Base-by-base conservation (phyloP, 2,113 vertebrate genomes). In the Kryptolebias marmoratus region DNA sequence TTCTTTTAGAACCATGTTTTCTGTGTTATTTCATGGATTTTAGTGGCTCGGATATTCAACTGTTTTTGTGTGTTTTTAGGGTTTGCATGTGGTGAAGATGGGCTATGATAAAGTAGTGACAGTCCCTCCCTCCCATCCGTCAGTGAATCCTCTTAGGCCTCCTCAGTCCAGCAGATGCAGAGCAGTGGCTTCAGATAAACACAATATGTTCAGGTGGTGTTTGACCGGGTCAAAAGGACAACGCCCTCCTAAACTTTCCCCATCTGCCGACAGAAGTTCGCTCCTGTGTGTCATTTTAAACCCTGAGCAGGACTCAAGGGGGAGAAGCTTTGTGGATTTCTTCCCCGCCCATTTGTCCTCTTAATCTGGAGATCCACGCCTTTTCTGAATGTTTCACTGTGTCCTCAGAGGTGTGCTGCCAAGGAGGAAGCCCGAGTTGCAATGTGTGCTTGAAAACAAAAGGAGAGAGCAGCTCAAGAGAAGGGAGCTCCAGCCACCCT, bases 351-450 rank as follows among this genome's bases (percentile, higher is more conserved):
- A 9, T 42, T 42, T 10, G 5, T 36, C 8, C 6, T 53, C 14
- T 14, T 66, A 30, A 50, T 65, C 11, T 15, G n/a, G 47, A 54
- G 5, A 55, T 27, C 32, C 27, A 22, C 3, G 9, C 2, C 56
- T 14, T 9, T 0, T 47, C 30, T 57, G 4, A 13, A 22, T 32
- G 22, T 47, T 64, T 48, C 69, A 18, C 11, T 44, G 54, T 22
- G 18, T 64, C 54, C n/a, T 54, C 81, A 93, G 91, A 50, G 90
- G 89, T 32, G 16, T 89, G 4, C 54, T 90, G 71, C 89, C 87
- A 16, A 79, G 71, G 67, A 79, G 74, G 49, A 83, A 81, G 64
- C 83, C 92, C 0, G 82, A 93, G 85, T 85, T 94, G 53, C 87
- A 85, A 1, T 31, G 50, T 13, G 86, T 91, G 15, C 78, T 93